Base-by-base conservation (phyloP, 2,888 invertebrate species). In the Criorhina ranunculi region DNA sequence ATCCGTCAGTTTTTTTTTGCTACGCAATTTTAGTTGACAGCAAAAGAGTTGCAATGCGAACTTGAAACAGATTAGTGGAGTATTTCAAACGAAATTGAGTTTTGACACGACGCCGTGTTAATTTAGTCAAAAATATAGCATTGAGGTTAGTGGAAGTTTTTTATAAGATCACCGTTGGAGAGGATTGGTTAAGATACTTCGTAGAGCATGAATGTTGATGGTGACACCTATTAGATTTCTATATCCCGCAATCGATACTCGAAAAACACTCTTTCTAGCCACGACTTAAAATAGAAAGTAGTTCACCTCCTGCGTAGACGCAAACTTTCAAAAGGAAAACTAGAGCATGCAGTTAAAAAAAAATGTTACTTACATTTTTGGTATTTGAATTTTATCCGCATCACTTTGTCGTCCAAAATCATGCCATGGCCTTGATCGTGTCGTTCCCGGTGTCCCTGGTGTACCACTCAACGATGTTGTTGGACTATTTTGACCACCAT, bases 381-480 rank as follows among this genome's bases (percentile, higher is more conserved):
- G 97, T 93, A 98, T 98, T 93, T 98, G 98, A 91, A 98, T 97
- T 94, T 98, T 98, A 92, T 98, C 98, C 75, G 97, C 97, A 92
- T 98, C 98, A 90, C 97, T 97, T 91, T 97, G 97, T 87, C 98
- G 94, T 75, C 97, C 98, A 92, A 97, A 98, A 93, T 98, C 98
- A 92, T 97, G 98, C 97, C 97, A 98, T 88, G 97, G 97, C 89
- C 97, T 93, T 88, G 96, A 96, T 90, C 96, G 94, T 86, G 96
- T 94, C 87, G 94, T 93, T 89, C 94, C 93, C 90, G 94, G 94
- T 87, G 91, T 90, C 40, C 82, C 82, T 87, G 94, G 93, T 85
- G 93, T 93, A 83, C 94, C 94, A 88, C 94, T 94, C 88, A 94
- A 93, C 29, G 92, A 91, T 86, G 92, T 91, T 72, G 92, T 92